These are phyloP conservation scores for Phocides pigmalion DNA, from an alignment of 1,140 invertebrate species.

Conservation along the genomic window DNA sequence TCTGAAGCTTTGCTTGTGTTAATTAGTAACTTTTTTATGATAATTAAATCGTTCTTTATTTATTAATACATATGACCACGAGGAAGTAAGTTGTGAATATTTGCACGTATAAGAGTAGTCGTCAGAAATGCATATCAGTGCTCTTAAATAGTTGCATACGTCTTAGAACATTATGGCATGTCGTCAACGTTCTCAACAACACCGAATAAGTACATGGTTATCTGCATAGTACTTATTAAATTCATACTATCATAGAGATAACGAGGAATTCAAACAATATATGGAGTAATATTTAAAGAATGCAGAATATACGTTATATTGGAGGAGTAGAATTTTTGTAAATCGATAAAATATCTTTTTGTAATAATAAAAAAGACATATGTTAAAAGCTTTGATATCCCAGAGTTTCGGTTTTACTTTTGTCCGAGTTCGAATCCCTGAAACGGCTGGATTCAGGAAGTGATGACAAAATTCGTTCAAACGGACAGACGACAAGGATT, in stretches of 20 bases:
- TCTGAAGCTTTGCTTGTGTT: too few species aligned
- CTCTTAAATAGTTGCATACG: constrained; percentile 45
- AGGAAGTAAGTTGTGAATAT: constrained; percentile 47
- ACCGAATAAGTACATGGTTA: constrained; percentile 42
- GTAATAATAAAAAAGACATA: too few species aligned
- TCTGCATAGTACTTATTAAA: background rate
- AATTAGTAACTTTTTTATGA: too few species aligned
- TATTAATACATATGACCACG: constrained; percentile 1
- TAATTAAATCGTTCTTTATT: background rate
- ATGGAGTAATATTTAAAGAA: constrained; percentile 14
- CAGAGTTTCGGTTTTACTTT: too few species aligned
- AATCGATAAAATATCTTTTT: too few species aligned
- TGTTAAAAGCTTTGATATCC: too few species aligned
- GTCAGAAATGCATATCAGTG: constrained; percentile 47
- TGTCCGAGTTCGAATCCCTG: too few species aligned
- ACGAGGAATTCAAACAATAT: constrained; percentile 6
- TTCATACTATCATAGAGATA: constrained; percentile 19
- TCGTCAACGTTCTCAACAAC: constrained; percentile 40
- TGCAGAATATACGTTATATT: background rate
- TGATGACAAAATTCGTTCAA: too few species aligned
- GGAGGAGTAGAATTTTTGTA: background rate
- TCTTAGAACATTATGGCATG: constrained; percentile 53
- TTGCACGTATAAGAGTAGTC: constrained; percentile 49
- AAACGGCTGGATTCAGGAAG: too few species aligned
- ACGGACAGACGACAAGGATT: too few species aligned